phyloP scores from a whole-genome alignment of 2,888 invertebrate genomes.

The Eumerus sabulonum region DNA sequence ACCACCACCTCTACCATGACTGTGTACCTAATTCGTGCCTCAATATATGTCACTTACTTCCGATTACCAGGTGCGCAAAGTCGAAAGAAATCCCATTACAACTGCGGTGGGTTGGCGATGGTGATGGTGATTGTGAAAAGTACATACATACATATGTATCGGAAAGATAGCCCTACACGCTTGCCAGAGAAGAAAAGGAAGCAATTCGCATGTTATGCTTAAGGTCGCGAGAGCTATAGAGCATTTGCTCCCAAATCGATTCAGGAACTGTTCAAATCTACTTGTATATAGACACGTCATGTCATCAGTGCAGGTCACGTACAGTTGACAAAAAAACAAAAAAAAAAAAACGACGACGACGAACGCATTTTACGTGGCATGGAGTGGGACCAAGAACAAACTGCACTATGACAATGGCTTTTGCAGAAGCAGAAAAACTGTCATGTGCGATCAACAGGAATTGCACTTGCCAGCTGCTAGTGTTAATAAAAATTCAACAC shows the following conservation, averaged over 20 bases:
- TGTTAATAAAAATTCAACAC: constrained; percentile 53
- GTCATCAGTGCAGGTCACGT: not conserved
- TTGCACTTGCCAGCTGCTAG: not conserved
- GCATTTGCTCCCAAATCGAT: not conserved
- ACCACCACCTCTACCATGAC: constrained; percentile 20
- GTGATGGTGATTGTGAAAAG: not conserved
- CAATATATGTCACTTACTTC: constrained; percentile 70
- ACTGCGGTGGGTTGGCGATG: constrained; percentile 7
- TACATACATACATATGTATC: constrained; percentile 2
- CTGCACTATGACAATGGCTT: not conserved
- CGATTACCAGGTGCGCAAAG: constrained; percentile 67
- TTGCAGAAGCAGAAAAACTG: not conserved
- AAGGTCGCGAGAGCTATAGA: constrained; percentile 13
- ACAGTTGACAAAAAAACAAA: not conserved
- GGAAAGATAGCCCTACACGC: not conserved
- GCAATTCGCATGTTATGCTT: constrained; percentile 12
- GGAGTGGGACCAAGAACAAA: constrained; percentile 17
- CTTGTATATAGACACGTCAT: constrained; percentile 11
- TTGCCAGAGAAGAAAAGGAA: not conserved
- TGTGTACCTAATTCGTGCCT: constrained; percentile 48
- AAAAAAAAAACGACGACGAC: no score
- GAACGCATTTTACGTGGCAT: constrained; percentile 29
- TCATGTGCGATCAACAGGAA: no score
- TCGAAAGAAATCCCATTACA: constrained; percentile 62
- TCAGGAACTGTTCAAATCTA: not conserved